Evolutionary conservation across 1,140 invertebrate species (phyloP).

Genomic region (Drosophila mayri): DNA sequence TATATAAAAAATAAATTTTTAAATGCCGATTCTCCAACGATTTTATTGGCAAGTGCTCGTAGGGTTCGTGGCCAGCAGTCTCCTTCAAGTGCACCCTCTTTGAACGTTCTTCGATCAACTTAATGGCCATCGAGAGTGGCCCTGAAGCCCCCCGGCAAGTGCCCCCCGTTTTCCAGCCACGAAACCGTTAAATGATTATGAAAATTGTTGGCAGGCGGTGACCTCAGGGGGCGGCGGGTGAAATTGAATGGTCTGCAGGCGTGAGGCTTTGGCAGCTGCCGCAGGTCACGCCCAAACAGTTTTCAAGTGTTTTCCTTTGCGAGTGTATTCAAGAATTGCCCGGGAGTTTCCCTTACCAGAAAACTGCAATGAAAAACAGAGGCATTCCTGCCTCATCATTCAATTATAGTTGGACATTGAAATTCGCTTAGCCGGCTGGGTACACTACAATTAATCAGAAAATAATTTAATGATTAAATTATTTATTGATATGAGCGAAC

Average conservation of each 20-base stretch:
- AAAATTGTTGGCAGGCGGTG: constrained; percentile 77
- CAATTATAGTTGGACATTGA: constrained; percentile 8
- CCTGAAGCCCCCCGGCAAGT: constrained; percentile 16
- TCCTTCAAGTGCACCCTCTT: constrained; percentile 65
- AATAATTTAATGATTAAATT: constrained; percentile 33
- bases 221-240: constrained; percentile 49
- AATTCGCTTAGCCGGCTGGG: constrained; percentile 1
- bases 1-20: neutral
- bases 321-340: constrained; percentile 41
- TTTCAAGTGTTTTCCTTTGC: constrained; percentile 60
- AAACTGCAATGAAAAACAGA: constrained; percentile 22
- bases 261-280: constrained; percentile 59
- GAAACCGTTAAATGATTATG: constrained; percentile 78
- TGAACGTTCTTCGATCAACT: constrained; percentile 77
- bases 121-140: constrained; percentile 75
- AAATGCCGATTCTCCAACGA: neutral
- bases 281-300: constrained; percentile 76
- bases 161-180: constrained; percentile 26
- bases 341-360: neutral
- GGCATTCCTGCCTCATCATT: constrained; percentile 20
- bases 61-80: constrained; percentile 21
- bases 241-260: constrained; percentile 19
- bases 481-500: constrained; percentile 25
- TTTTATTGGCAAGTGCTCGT: constrained; percentile 11
- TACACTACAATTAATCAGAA: constrained; percentile 22